Evolutionary conservation across 1,140 invertebrate species (phyloP).

Genomic region (Hylaeus anthracinus): DNA sequence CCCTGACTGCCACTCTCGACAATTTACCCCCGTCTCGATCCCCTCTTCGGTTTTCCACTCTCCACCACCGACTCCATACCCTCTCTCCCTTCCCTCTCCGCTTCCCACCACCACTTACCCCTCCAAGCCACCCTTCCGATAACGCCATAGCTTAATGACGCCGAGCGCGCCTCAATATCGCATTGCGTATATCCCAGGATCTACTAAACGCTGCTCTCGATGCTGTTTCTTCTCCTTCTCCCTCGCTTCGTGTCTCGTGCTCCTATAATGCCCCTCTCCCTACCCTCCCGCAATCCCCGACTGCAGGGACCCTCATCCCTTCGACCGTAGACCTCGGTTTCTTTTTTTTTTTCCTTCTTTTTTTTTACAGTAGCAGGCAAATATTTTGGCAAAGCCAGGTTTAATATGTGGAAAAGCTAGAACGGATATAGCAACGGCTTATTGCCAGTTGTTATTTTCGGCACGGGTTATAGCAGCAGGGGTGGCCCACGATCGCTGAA

Average conservation of each 20-base stretch:
- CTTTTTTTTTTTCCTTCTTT: constrained; percentile 20
- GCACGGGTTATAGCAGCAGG: constrained; percentile 48
- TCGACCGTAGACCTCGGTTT: background rate
- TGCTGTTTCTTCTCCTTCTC: constrained; percentile 27
- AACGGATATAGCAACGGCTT: constrained; percentile 66
- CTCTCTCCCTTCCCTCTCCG: constrained; percentile 32
- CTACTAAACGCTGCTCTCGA: constrained; percentile 29
- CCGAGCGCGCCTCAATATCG: constrained; percentile 69
- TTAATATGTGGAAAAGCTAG: constrained; percentile 75
- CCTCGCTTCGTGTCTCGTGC: constrained; percentile 2
- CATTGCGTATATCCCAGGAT: constrained; percentile 49
- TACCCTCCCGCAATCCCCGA: no score
- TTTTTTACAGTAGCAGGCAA: constrained; percentile 31
- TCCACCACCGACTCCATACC: constrained; percentile 48
- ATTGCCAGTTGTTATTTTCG: constrained; percentile 75
- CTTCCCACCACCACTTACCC: constrained; percentile 38
- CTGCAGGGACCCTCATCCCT: background rate
- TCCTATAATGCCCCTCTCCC: background rate
- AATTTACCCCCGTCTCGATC: constrained; percentile 68
- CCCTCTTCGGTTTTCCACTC: constrained; percentile 56
- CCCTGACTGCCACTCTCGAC: constrained; percentile 73
- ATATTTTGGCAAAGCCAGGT: constrained; percentile 67
- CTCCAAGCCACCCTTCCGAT: constrained; percentile 60
- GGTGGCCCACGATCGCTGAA: constrained; percentile 37
- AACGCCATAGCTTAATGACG: constrained; percentile 71